These are phyloP conservation scores for Gari tellinella DNA, from an alignment of 2,888 invertebrate species.

Conservation along the genomic window DNA sequence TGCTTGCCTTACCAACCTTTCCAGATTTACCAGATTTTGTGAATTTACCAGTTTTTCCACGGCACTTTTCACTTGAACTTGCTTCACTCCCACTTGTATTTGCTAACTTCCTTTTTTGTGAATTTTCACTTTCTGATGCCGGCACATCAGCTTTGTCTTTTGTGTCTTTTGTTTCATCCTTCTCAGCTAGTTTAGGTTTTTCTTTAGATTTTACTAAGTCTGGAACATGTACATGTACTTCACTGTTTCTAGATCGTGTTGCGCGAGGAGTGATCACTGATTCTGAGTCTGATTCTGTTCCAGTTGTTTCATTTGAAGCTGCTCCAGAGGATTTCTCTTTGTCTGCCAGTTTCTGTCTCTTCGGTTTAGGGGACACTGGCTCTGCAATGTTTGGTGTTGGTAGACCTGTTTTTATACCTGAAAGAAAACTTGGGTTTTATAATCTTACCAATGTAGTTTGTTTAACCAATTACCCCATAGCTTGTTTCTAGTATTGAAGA, in stretches of 20 bases:
- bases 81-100: conserved; percentile 11
- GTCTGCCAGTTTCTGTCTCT: conserved; percentile 28
- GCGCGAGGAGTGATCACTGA: conserved; percentile 40
- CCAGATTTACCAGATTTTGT: conserved; percentile 33
- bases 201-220: conserved; percentile 42
- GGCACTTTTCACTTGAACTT: conserved; percentile 16
- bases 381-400: conserved; percentile 12
- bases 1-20: conserved; percentile 48
- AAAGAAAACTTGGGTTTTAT: no score
- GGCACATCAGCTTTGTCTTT: conserved; percentile 4
- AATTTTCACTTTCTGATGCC: background rate
- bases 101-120: background rate
- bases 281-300: conserved; percentile 46
- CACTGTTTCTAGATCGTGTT: conserved; percentile 52
- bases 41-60: conserved; percentile 30
- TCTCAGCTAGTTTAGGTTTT: conserved; percentile 1
- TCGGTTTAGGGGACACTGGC: conserved; percentile 18
- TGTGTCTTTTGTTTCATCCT: background rate
- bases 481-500: no score
- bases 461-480: no score
- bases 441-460: no score
- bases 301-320: conserved; percentile 28
- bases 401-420: conserved; percentile 11
- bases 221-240: conserved; percentile 48
- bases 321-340: conserved; percentile 15